Base-by-base conservation (phyloP, 2,888 invertebrate genomes). In the Encarsia formosa region DNA sequence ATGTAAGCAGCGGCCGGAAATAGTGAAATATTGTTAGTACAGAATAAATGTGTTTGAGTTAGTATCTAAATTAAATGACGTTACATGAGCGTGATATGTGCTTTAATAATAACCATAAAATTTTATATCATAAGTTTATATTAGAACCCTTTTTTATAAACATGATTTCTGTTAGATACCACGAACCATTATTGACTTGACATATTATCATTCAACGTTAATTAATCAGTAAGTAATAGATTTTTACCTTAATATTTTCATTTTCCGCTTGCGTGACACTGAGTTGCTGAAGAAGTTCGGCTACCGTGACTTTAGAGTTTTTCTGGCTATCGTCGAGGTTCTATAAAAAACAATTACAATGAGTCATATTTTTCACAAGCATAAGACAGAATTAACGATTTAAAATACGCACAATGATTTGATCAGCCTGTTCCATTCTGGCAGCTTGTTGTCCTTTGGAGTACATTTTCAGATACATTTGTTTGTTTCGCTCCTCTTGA, bases 221-320 rank as follows among this genome's bases (percentile, higher is more conserved):
- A n/a, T n/a, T n/a, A n/a, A n/a, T 26, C 11, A 26, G 26, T 26
- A 26, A 26, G 11, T 8, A 8, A 15, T 15, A n/a, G 9, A 5
- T 34, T 9, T 80, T 81, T 79, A 91, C 91, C 85, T 88, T 86
- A 70, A 91, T 83, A 76, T 88, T 90, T 75, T 91, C 90, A 75
- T 91, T 80, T 78, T 91, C 91, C 34, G 84, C 86, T 77, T 89
- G 88, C 23, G 91, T 90, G 61, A 87, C 85, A 76, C 89, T 87
- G 66, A 91, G 77, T 75, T 91, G 88, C 71, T 87, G 85, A 65
- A 91, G 78, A 64, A 91, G 78, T 73, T 91, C 88, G 64, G 88
- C 86, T 61, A 89, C 87, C 41, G 89, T 87, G 62, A 88, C 84
- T 68, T 87, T 80, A 11, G 22, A 23, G 47, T 54, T 62, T 56